phyloP scores from a whole-genome alignment of 2,113 vertebrate species.

The Notechis scutatus region DNA sequence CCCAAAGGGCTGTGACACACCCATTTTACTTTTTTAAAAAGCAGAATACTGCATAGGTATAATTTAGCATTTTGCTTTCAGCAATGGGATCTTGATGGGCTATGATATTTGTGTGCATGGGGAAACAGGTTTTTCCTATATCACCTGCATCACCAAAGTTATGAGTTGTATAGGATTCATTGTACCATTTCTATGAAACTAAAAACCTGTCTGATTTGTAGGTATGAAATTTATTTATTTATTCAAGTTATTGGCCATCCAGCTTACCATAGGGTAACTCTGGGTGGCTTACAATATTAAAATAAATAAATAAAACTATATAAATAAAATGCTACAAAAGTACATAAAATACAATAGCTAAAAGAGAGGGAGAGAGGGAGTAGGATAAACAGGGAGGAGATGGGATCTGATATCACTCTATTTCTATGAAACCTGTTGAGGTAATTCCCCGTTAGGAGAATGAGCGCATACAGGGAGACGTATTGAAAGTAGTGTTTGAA shows the following conservation, averaged over 20 bases:
- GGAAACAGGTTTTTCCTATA: not conserved
- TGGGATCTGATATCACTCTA: not conserved
- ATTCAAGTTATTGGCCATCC: not conserved
- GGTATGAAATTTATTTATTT: not conserved
- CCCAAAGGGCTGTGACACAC: not conserved
- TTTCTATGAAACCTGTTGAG: not conserved
- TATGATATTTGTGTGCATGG: not conserved
- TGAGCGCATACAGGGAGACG: too few species aligned
- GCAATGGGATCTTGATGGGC: not conserved
- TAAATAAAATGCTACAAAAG: not conserved
- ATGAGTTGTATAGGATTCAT: not conserved
- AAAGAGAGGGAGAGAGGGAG: not conserved
- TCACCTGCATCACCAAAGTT: not conserved
- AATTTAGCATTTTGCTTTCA: not conserved
- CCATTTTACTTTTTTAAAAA: not conserved
- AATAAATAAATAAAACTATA: not conserved
- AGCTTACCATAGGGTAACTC: not conserved
- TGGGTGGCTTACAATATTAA: not conserved
- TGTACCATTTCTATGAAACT: not conserved
- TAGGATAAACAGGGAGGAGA: not conserved
- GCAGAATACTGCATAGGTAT: not conserved
- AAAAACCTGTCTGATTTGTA: not conserved
- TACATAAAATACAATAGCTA: not conserved
- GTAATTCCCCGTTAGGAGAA: too few species aligned
- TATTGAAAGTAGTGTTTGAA: too few species aligned